Evolutionary conservation across 2,888 invertebrate species (phyloP), one percentile per base, ranked within the genome.

Genomic region (Leptinotarsa peninsularis): DNA sequence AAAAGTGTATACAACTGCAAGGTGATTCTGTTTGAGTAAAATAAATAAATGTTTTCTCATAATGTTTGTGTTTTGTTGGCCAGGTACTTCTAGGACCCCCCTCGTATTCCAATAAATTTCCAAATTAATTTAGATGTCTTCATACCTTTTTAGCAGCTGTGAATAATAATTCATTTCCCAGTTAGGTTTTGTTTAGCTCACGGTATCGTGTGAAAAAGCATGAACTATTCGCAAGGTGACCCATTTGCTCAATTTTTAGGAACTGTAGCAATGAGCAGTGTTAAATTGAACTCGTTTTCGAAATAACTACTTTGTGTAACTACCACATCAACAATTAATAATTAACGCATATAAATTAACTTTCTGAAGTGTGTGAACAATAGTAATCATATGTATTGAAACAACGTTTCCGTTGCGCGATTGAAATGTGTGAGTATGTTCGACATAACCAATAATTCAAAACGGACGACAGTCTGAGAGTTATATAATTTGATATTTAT

Each of bases 401-500:
- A 68, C 23, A 21, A 54, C 33, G 27, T 56, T 69, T 54, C 33
- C 23, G 21, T 21, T 58, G 43, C 33, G n/a, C 27, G 27, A 69
- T 69, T 56, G 27, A 56, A 43, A 68, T 49, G 50, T 50, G 67
- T 67, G 58, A 27, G 58, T 27, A 58, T 4, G 67, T 67, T 67
- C 2, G 7, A 21, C 67, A 50, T 18, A 69, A 69, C 69, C 27
- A 49, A 69, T 56, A 33, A 54, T 69, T 69, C 43, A 18, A n/a
- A 69, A 69, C 3, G 3, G 56, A 52, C 17, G 50, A 13, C 33
- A 4, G 52, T 15, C 27, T 18, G 2, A 54, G n/a, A 56, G 69
- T 69, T 69, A 69, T 69, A 56, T 69, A 56, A 69, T 69, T 17
- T 49, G n/a, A 56, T 54, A 69, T 69, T 56, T 21, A 56, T 56